These are phyloP conservation scores for Sciurus niger DNA, from an alignment of 2,113 vertebrate genomes.

Conservation along the genomic window DNA sequence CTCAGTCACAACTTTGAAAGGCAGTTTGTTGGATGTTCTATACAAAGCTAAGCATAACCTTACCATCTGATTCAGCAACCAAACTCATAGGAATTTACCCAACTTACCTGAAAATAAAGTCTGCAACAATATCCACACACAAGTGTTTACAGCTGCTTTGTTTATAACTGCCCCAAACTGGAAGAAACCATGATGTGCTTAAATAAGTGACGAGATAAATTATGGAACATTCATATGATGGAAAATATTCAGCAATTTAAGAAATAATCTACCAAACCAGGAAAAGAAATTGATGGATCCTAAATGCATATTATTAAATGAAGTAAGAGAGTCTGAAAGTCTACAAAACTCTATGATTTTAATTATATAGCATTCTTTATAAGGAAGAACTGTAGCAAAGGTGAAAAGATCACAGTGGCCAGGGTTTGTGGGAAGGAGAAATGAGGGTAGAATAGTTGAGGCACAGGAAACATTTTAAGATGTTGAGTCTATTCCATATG, in stretches of 20 bases:
- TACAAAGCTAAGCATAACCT: neutral
- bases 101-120: neutral
- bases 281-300: neutral
- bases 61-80: neutral
- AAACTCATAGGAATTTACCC: neutral
- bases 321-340: neutral
- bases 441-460: neutral
- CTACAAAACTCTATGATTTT: too few species aligned
- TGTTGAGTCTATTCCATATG: neutral
- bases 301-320: neutral
- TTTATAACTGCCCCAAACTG: neutral
- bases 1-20: neutral
- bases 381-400: neutral
- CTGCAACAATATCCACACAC: neutral
- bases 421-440: neutral
- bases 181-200: neutral
- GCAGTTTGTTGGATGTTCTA: neutral
- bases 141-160: neutral
- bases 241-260: neutral
- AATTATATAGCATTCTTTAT: neutral
- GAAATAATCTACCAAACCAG: neutral
- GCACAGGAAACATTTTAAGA: neutral
- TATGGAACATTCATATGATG: neutral
- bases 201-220: neutral
- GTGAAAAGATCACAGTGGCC: neutral